These are phyloP conservation scores for Origma solitaria DNA, from an alignment of 2,113 vertebrate species.

Conservation along the genomic window DNA sequence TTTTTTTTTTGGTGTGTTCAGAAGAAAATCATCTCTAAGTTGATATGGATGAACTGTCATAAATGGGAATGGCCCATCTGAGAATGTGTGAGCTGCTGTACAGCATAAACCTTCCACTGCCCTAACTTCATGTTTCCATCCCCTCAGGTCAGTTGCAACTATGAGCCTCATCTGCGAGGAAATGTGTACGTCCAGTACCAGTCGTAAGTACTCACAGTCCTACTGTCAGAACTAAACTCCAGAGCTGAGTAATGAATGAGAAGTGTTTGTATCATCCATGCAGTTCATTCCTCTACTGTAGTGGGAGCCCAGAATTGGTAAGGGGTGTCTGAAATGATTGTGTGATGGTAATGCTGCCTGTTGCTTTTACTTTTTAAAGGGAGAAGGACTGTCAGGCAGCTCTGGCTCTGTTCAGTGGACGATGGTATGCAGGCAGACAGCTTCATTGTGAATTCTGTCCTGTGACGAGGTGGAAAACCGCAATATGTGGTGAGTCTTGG, in stretches of 20 bases:
- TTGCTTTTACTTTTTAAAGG: slow-evolving; percentile 66
- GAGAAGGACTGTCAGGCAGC: slow-evolving; percentile 92
- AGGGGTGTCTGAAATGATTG: not conserved
- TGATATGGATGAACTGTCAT: not conserved
- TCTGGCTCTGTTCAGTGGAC: slow-evolving; percentile 88
- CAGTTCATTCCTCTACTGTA: not conserved
- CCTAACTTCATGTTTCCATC: not conserved
- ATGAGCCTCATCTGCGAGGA: slow-evolving; percentile 93
- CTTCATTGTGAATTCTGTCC: slow-evolving; percentile 95
- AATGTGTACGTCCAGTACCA: slow-evolving; percentile 97
- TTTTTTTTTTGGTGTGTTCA: not conserved
- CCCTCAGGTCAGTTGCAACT: slow-evolving; percentile 93
- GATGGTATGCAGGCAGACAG: slow-evolving; percentile 94
- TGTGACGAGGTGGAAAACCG: slow-evolving; percentile 96
- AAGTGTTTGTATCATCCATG: not conserved
- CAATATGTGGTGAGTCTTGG: slow-evolving; percentile 88
- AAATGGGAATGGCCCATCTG: not conserved
- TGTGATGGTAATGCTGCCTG: not conserved
- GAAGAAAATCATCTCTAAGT: not conserved
- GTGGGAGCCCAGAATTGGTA: not conserved
- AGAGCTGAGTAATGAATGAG: not conserved
- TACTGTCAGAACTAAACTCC: not conserved
- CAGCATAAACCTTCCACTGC: not conserved
- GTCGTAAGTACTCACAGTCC: slow-evolving; percentile 77
- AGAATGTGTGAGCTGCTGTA: not conserved